Conservation (phyloP, 2,888 invertebrate genomes). For the Cerastoderma edule region DNA sequence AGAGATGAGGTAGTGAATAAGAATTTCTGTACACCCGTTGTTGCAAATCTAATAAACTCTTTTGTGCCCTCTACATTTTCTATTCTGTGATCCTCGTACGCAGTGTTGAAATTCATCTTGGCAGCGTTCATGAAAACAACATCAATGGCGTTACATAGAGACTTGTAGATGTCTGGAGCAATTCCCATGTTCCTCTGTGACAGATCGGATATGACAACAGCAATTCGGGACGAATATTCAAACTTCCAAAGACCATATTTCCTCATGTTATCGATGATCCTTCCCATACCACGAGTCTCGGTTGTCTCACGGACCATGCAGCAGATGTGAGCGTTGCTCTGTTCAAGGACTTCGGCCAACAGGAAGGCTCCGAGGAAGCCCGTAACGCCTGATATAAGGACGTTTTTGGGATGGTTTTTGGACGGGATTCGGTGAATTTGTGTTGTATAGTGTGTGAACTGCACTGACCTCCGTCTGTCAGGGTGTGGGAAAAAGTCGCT, state of each 20-base stretch:
- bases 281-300: constrained; percentile 63
- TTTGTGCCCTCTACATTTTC: constrained; percentile 68
- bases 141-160: constrained; percentile 63
- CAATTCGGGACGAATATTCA: constrained; percentile 61
- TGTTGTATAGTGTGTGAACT: constrained; percentile 48
- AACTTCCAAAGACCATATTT: constrained; percentile 69
- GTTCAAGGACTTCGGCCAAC: constrained; percentile 64
- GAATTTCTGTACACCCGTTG: constrained; percentile 67
- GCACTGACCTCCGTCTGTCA: constrained; percentile 53
- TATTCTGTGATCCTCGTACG: constrained; percentile 66
- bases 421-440: constrained; percentile 36
- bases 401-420: constrained; percentile 58
- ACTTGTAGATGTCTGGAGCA: constrained; percentile 65
- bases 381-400: constrained; percentile 70
- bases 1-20: constrained; percentile 70
- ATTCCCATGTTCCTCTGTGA: constrained; percentile 66
- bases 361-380: constrained; percentile 72
- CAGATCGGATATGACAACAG: constrained; percentile 69
- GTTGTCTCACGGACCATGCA: constrained; percentile 72
- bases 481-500: constrained; percentile 38
- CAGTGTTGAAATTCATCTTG: constrained; percentile 70
- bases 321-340: constrained; percentile 65
- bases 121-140: constrained; percentile 72
- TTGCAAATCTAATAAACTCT: constrained; percentile 68
- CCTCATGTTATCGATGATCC: constrained; percentile 69